phyloP scores from a whole-genome alignment of 2,797 vertebrate species.

The Pelodytes ibericus region DNA sequence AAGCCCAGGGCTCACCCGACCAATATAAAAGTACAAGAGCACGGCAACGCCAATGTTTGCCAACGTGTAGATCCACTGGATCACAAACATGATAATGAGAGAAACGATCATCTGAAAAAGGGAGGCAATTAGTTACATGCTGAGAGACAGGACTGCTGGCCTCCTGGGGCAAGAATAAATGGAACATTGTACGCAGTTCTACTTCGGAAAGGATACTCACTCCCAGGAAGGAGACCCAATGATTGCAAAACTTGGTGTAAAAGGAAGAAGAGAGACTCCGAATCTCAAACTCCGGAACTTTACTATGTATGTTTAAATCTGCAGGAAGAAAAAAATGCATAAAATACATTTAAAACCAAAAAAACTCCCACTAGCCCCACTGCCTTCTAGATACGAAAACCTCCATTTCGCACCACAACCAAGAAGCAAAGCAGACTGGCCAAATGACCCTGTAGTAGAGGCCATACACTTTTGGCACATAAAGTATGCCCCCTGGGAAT shows the following conservation, averaged over 20 bases:
- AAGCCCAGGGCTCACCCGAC: slow-evolving; percentile 89
- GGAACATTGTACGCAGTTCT: too few species aligned
- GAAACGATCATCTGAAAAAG: slow-evolving; percentile 81
- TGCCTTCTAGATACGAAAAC: too few species aligned
- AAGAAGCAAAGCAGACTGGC: too few species aligned
- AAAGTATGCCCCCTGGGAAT: too few species aligned
- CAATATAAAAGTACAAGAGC: slow-evolving; percentile 91
- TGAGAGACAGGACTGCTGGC: not conserved
- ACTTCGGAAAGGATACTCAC: slow-evolving; percentile 84
- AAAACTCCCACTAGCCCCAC: too few species aligned
- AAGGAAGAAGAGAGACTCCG: slow-evolving; percentile 72
- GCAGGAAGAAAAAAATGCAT: slow-evolving; percentile 39
- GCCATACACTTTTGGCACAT: too few species aligned
- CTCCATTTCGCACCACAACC: too few species aligned
- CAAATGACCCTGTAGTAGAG: too few species aligned
- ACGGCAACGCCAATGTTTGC: slow-evolving; percentile 81
- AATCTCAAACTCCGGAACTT: slow-evolving; percentile 75
- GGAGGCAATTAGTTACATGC: not conserved
- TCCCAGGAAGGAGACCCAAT: slow-evolving; percentile 88
- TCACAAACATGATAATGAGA: slow-evolving; percentile 90
- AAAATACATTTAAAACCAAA: too few species aligned
- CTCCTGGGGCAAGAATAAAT: too few species aligned
- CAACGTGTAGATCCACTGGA: slow-evolving; percentile 93
- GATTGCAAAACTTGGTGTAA: slow-evolving; percentile 83
- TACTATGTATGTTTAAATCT: slow-evolving; percentile 73